These are phyloP conservation scores for Drosophila pandora DNA, from an alignment of 1,140 invertebrate species.

Conservation along the genomic window DNA sequence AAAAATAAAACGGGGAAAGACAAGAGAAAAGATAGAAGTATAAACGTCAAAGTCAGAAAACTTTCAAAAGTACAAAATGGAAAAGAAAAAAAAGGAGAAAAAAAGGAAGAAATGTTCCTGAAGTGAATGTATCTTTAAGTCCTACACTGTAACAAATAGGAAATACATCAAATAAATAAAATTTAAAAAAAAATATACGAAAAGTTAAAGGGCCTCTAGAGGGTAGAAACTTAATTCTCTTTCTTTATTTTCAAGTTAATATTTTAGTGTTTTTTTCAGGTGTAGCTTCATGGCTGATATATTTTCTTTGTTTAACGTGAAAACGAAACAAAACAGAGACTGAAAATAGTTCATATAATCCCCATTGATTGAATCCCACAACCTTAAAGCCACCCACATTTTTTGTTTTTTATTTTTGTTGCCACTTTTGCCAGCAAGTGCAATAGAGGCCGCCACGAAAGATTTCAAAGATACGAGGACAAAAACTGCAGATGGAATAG, in stretches of 20 bases:
- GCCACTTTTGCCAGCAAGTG: conserved; percentile 1
- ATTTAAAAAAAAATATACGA: no score
- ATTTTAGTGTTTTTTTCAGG: neutral
- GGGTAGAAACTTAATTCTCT: no score
- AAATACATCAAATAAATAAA: no score
- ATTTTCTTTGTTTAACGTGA: neutral
- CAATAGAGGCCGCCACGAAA: conserved; percentile 12
- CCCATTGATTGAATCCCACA: conserved; percentile 59
- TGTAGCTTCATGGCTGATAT: neutral
- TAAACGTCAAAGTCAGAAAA: neutral
- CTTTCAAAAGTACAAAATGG: neutral
- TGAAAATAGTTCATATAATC: conserved; percentile 72
- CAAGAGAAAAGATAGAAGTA: neutral
- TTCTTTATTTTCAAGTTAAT: neutral
- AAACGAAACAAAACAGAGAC: conserved; percentile 29
- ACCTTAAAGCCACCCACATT: conserved; percentile 1
- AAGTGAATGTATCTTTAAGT: conserved; percentile 3
- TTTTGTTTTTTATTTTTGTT: no score
- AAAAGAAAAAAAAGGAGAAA: neutral
- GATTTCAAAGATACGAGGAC: conserved; percentile 4
- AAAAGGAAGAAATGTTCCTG: neutral
- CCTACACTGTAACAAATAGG: neutral
- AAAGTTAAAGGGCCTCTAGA: no score
- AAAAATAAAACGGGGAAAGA: neutral
- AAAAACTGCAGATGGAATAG: conserved; percentile 31